Evolutionary conservation across 2,797 vertebrate species (phyloP).

Genomic region (Sandelia bainsii): DNA sequence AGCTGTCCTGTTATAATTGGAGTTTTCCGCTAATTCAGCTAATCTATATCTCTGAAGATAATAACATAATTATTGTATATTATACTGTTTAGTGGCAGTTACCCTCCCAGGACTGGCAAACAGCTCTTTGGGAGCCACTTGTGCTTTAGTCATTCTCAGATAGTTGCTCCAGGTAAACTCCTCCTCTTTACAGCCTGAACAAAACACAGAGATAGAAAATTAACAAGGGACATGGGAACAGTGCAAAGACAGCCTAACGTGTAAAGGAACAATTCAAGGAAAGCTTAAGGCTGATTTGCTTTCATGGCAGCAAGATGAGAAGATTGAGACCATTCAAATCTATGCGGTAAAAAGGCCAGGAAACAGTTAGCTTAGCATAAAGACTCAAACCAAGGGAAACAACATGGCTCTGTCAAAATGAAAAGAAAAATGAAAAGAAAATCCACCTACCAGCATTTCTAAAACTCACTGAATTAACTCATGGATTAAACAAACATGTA

Average conservation of each 20-base stretch:
- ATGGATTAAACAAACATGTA: neutral
- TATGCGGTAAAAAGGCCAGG: neutral
- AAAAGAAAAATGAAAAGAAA: no score
- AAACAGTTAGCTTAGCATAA: neutral
- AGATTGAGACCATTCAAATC: neutral
- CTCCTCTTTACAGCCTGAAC: conserved; percentile 96
- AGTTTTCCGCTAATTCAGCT: conserved; percentile 24
- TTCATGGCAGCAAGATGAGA: neutral
- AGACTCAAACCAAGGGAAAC: neutral
- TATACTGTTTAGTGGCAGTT: conserved; percentile 51
- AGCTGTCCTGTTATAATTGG: no score
- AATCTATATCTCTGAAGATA: conserved; percentile 5
- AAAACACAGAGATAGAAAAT: conserved; percentile 13
- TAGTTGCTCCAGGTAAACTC: conserved; percentile 98
- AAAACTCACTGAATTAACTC: neutral
- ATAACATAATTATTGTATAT: conserved; percentile 9
- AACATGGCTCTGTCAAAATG: neutral
- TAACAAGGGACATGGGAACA: neutral
- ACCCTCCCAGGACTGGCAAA: conserved; percentile 91
- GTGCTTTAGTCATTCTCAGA: conserved; percentile 94
- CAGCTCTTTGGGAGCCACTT: conserved; percentile 93
- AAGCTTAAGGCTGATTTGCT: neutral
- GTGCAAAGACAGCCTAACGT: neutral
- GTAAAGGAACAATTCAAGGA: neutral
- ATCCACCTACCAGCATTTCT: no score